These are phyloP conservation scores for Cheilosia pagana DNA, from an alignment of 2,888 invertebrate species.

Conservation along the genomic window DNA sequence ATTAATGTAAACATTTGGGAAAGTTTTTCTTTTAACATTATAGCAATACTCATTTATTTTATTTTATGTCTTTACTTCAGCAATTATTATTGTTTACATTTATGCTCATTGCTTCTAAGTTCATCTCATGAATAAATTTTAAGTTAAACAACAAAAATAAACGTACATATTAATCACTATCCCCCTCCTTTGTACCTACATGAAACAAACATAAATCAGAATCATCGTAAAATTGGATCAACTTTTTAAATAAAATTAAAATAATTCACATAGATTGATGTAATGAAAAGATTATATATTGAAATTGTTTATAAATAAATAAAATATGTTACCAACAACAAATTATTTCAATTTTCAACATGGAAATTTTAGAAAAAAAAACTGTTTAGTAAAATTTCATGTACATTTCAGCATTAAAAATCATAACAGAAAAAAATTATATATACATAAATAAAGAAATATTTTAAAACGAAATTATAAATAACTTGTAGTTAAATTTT, in stretches of 20 bases:
- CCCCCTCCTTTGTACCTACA: conserved; percentile 72
- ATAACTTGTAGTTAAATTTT: conserved; percentile 71
- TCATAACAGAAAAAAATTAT: conserved; percentile 7
- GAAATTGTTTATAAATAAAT: conserved; percentile 59
- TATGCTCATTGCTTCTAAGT: conserved; percentile 23
- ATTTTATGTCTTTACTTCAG: conserved; percentile 4
- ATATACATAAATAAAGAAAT: not conserved
- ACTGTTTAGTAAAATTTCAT: conserved; percentile 53
- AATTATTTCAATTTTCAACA: conserved; percentile 26
- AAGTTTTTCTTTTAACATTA: conserved; percentile 26
- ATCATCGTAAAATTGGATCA: conserved; percentile 74
- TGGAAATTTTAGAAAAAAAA: conserved; percentile 44
- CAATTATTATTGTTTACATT: conserved; percentile 16
- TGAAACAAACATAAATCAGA: conserved; percentile 71
- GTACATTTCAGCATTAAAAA: conserved; percentile 55
- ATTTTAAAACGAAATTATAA: conserved; percentile 21
- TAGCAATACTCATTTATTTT: not conserved
- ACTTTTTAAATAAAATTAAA: conserved; percentile 53
- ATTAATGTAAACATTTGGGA: conserved; percentile 50
- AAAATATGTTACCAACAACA: conserved; percentile 28
- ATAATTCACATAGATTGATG: conserved; percentile 54
- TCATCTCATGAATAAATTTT: conserved; percentile 1
- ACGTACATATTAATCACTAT: conserved; percentile 10
- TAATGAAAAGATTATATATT: conserved; percentile 53
- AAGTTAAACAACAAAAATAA: conserved; percentile 30